Conservation (phyloP, 2,797 vertebrate genomes). For the Hylomyscus alleni region DNA sequence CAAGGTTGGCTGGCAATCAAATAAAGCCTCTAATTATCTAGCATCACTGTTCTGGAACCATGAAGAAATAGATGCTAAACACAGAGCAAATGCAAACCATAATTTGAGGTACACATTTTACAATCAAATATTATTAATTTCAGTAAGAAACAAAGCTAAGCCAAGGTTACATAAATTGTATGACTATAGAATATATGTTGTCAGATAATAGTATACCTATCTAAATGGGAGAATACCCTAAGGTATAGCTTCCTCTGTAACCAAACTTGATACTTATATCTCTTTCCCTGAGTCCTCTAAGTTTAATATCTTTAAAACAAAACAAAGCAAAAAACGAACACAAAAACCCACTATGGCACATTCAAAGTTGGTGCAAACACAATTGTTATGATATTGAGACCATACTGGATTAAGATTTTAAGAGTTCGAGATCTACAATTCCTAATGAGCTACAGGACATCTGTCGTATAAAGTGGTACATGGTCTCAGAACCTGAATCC, state of each 20-base stretch:
- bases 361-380: not conserved
- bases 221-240: slow-evolving; percentile 17
- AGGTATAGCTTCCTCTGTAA: not conserved
- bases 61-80: not conserved
- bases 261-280: not conserved
- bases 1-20: slow-evolving; percentile 19
- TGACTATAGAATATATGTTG: not conserved
- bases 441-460: not conserved
- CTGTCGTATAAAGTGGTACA: not conserved
- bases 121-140: slow-evolving; percentile 48
- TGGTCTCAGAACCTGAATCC: not conserved
- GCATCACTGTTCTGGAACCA: not conserved
- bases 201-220: not conserved
- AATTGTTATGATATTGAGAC: not conserved
- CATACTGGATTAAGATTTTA: not conserved
- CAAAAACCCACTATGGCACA: not conserved
- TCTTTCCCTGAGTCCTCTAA: not conserved
- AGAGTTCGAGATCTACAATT: not conserved
- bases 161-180: not conserved
- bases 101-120: not conserved
- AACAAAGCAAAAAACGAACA: no score
- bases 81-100: slow-evolving; percentile 37
- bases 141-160: slow-evolving; percentile 30
- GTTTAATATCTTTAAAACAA: slow-evolving; percentile 24
- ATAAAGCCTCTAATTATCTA: slow-evolving; percentile 24